phyloP scores from a whole-genome alignment of 2,797 vertebrate species.

The Falco naumanni region DNA sequence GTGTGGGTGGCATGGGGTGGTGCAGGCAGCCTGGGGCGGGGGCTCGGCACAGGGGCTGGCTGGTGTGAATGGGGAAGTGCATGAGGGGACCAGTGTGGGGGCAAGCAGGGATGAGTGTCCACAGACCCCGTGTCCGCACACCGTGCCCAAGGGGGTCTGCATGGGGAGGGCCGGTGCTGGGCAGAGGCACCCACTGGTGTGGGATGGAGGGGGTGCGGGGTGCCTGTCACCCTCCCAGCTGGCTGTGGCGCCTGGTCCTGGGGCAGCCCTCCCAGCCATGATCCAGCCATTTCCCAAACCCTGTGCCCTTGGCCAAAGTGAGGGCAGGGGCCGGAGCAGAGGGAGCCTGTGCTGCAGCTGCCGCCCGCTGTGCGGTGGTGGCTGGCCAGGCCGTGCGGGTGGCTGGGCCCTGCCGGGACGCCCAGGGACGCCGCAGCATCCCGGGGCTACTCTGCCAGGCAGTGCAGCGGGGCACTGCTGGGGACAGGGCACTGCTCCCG shows the following conservation, averaged over 20 bases:
- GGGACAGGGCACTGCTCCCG: neutral
- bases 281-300: neutral
- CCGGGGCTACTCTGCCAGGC: neutral
- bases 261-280: neutral
- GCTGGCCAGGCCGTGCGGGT: accelerated
- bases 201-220: accelerated
- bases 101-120: neutral
- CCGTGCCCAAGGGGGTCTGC: neutral
- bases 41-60: neutral
- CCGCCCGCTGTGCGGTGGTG: neutral
- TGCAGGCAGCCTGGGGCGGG: neutral
- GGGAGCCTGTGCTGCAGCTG: neutral
- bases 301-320: neutral
- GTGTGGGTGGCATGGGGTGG: accelerated
- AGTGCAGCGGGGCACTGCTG: neutral
- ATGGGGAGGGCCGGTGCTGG: too few relatives aligned
- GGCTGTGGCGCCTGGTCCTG: neutral
- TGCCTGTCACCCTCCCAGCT: neutral
- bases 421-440: neutral
- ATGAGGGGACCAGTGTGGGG: accelerated
- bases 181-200: accelerated
- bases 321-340: neutral
- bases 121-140: accelerated
- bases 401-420: accelerated
- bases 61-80: accelerated